Evolutionary conservation across 2,888 invertebrate species (phyloP).

Genomic region (Gastrophysa polygoni): DNA sequence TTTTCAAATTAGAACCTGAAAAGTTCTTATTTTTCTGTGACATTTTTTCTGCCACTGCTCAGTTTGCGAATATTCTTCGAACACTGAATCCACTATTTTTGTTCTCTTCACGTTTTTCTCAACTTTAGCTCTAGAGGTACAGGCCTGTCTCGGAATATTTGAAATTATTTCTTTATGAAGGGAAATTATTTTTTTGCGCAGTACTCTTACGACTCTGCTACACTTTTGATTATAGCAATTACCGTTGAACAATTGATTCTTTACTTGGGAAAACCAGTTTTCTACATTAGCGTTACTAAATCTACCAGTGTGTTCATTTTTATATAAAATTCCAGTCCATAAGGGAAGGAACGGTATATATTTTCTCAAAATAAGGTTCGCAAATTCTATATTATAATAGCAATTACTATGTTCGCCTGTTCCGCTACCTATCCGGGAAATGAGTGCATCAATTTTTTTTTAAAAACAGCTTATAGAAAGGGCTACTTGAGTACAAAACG

Average conservation of each 20-base stretch:
- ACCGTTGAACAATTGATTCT: not conserved
- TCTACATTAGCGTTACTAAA: not conserved
- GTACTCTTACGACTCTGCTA: not conserved
- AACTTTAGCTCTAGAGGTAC: not conserved
- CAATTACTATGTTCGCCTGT: not conserved
- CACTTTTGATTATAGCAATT: not conserved
- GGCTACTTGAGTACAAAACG: not conserved
- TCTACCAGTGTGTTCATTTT: not conserved
- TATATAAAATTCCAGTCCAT: constrained; percentile 2
- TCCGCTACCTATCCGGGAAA: not conserved
- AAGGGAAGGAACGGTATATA: not conserved
- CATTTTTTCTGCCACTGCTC: not conserved
- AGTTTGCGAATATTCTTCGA: not conserved
- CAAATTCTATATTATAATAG: not conserved
- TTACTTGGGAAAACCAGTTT: constrained; percentile 9
- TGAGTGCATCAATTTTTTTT: not conserved
- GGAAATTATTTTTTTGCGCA: not conserved
- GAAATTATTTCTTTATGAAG: not conserved
- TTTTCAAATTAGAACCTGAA: not conserved
- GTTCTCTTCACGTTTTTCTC: not conserved
- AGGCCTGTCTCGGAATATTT: not conserved
- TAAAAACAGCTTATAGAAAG: not conserved
- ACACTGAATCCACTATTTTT: not conserved
- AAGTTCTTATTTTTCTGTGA: not conserved
- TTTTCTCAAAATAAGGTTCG: not conserved